Evolutionary conservation across 92 coral and sea anemone species (phyloP), one percentile per base, ranked within the genome.

Genomic region (Hydrozoanthus gracilis): DNA sequence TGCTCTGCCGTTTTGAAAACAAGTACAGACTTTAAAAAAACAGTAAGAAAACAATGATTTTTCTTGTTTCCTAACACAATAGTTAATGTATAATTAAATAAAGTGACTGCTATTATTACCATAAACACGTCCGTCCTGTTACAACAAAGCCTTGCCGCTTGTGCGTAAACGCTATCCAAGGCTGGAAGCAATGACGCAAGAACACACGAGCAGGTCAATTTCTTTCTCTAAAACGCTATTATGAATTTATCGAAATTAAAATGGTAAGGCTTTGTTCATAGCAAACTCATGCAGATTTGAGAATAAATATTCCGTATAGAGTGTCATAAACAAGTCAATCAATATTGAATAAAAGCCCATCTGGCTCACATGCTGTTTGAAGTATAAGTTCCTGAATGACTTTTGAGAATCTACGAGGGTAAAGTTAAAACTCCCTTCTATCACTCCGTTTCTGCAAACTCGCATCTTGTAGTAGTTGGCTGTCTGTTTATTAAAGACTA

Each of bases 1-100:
- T 76, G 82, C 82, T 52, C 54, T 52, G 66, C 82, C 54, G 82
- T 13, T 76, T 76, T 76, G 82, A 76, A 76, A 76, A 52, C 82
- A 54, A 76, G 82, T 54, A 76, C 65, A 76, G 80, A 51, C 58
- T 76, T 76, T 51, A 51, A 64, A 76, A 76, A 76, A 51, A 51
- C 79, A 76, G 10, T 55, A 50, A 49, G 64, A 51, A 52, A 17
- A 76, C 80, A 76, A 76, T 76, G 80, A 7, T 4, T 52, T 76
- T 51, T 76, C 8, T 76, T 76, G 18, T 76, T 20, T 67, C 72
- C 45, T 8, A 67, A 67, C 72, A 17, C 15, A 20, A 67, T 27
- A 45, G 7, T 7, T 76, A 51, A 76, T 76, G 44, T 76, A 76
- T 52, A 55, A 49, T 76, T 39, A 76, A 76, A 76, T 51, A 76